Conservation (phyloP, 2,888 invertebrate species). For the Spodoptera littoralis region DNA sequence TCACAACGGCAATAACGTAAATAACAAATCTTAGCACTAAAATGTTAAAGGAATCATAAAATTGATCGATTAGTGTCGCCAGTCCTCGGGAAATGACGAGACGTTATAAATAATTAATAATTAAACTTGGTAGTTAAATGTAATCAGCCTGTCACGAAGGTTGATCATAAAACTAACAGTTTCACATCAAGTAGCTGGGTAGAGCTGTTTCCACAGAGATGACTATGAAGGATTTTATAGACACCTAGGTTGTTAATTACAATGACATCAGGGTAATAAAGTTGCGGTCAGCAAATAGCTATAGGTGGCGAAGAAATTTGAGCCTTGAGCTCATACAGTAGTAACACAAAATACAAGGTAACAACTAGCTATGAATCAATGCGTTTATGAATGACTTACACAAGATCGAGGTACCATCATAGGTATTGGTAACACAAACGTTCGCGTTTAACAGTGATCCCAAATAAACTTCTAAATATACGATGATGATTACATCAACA, state of each 20-base stretch:
- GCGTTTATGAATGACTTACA: constrained; percentile 52
- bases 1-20: neutral
- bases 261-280: constrained; percentile 45
- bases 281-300: constrained; percentile 38
- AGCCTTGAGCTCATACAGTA: constrained; percentile 47
- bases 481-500: constrained; percentile 46
- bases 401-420: constrained; percentile 30
- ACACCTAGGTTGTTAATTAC: constrained; percentile 17
- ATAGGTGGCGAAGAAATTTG: constrained; percentile 43
- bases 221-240: too few species aligned
- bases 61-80: constrained; percentile 38
- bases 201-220: neutral
- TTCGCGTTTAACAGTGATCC: constrained; percentile 32
- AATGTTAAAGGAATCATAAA: constrained; percentile 14
- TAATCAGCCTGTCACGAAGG: constrained; percentile 23
- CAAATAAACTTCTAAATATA: constrained; percentile 51
- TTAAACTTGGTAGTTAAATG: constrained; percentile 45
- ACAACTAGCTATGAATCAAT: constrained; percentile 49
- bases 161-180: constrained; percentile 20
- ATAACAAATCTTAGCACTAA: constrained; percentile 4
- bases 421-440: constrained; percentile 33
- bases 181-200: constrained; percentile 14
- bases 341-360: constrained; percentile 37
- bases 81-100: constrained; percentile 37
- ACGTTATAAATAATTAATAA: constrained; percentile 40